Percentiles rank a stretch among this genome's conserved stretches.
These are phyloP conservation scores for Cichladusa arquata DNA, from an alignment of 2,113 vertebrate genomes.

Conservation along the genomic window DNA sequence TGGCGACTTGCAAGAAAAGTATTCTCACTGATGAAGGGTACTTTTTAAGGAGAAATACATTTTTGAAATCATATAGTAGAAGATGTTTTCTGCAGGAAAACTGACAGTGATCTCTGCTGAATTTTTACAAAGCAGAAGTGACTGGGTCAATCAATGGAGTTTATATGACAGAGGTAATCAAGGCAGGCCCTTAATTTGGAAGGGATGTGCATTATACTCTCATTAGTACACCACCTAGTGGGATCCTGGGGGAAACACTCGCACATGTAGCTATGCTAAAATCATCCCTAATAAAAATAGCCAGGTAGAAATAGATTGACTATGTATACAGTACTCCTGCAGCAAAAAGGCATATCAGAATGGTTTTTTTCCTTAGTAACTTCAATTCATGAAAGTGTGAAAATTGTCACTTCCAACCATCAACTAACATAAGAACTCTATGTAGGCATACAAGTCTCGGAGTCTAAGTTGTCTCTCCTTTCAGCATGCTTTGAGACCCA, in stretches of 20 bases:
- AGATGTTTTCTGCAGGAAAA: not conserved
- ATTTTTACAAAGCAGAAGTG: not conserved
- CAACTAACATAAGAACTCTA: not conserved
- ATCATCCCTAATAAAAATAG: not conserved
- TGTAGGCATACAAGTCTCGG: fast-evolving
- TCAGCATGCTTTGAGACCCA: not conserved
- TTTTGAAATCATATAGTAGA: not conserved
- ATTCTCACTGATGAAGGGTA: not conserved
- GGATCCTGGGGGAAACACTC: not conserved
- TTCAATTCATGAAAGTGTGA: not conserved
- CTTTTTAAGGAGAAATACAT: not conserved
- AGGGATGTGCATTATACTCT: not conserved
- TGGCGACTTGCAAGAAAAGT: not conserved
- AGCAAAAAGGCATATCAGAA: not conserved
- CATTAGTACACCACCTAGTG: not conserved
- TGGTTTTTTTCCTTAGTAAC: not conserved
- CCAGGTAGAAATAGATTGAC: not conserved
- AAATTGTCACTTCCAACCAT: not conserved
- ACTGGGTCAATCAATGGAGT: not conserved
- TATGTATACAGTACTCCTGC: not conserved
- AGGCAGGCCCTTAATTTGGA: not conserved
- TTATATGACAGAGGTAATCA: not conserved
- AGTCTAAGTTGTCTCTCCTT: not conserved
- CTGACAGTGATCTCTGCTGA: not conserved
- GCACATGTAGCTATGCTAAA: fast-evolving